These are phyloP conservation scores for Drosophila insularis DNA, from an alignment of 1,140 invertebrate genomes.

Conservation along the genomic window DNA sequence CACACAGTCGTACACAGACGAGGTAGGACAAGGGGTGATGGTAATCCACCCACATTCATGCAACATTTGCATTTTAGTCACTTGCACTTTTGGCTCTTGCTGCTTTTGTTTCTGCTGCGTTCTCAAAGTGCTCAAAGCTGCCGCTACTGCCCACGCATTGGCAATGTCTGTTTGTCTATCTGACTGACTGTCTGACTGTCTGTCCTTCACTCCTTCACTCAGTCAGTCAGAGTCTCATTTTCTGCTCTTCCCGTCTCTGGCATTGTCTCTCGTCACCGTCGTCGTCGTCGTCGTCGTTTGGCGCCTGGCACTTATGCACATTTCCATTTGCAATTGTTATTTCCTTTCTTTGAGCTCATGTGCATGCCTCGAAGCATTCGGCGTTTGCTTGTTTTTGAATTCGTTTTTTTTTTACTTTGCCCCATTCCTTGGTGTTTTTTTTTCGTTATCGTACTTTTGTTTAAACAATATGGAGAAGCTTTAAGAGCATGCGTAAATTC, in stretches of 20 bases:
- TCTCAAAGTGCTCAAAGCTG: slow-evolving; percentile 60
- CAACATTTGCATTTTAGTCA: slow-evolving; percentile 76
- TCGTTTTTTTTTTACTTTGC: neutral
- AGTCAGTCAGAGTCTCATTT: slow-evolving; percentile 29
- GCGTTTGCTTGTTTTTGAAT: slow-evolving; percentile 27
- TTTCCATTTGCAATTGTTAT: slow-evolving; percentile 80
- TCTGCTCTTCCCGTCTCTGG: slow-evolving; percentile 24
- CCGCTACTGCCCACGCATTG: slow-evolving; percentile 19
- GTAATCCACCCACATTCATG: slow-evolving; percentile 36
- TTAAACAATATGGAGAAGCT: slow-evolving; percentile 68
- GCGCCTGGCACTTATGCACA: slow-evolving; percentile 73
- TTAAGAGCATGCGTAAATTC: slow-evolving; percentile 76
- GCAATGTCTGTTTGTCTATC: slow-evolving; percentile 3
- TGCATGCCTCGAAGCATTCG: slow-evolving; percentile 58
- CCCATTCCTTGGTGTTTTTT: neutral
- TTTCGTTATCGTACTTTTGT: slow-evolving; percentile 22
- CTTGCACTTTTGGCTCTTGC: slow-evolving; percentile 73
- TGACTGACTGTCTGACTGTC: slow-evolving; percentile 11
- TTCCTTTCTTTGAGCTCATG: slow-evolving; percentile 64
- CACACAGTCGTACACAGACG: too few species aligned
- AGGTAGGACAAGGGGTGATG: neutral
- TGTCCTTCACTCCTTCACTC: slow-evolving; percentile 26
- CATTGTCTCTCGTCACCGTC: slow-evolving; percentile 29
- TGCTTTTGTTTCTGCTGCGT: slow-evolving; percentile 29
- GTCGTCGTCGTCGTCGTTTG: slow-evolving; percentile 4